Conservation (phyloP, 1,140 invertebrate genomes). For the Parasteatoda tepidariorum region DNA sequence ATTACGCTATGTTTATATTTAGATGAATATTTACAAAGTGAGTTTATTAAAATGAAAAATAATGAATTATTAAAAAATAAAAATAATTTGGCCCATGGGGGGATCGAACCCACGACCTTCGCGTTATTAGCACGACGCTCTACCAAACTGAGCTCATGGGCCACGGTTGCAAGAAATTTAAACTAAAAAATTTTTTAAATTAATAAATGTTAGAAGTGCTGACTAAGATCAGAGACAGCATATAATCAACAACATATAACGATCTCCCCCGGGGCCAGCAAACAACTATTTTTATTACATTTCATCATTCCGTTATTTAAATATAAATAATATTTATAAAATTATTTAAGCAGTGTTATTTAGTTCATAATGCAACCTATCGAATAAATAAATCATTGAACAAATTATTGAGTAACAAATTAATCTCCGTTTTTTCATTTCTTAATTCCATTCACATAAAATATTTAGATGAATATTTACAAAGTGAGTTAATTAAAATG, state of each 20-base stretch:
- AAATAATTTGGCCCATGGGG: slow-evolving; percentile 57
- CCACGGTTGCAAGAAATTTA: neutral
- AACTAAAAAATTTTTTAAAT: neutral
- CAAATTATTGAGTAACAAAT: too few relatives aligned
- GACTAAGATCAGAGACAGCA: too few relatives aligned
- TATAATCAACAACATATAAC: too few relatives aligned
- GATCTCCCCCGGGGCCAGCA: too few relatives aligned
- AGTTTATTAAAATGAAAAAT: neutral
- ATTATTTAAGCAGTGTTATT: too few relatives aligned
- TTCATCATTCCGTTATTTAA: too few relatives aligned
- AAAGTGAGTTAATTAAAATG: neutral
- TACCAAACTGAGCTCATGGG: slow-evolving; percentile 62
- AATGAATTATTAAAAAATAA: neutral
- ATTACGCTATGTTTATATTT: neutral
- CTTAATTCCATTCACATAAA: too few relatives aligned
- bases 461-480: neutral
- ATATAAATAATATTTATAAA: too few relatives aligned
- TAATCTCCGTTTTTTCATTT: neutral
- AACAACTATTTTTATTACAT: too few relatives aligned
- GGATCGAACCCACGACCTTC: slow-evolving; percentile 64
- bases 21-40: neutral
- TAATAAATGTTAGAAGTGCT: neutral
- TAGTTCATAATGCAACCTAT: too few relatives aligned
- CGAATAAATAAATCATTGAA: too few relatives aligned
- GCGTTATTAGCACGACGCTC: slow-evolving; percentile 62